These are phyloP conservation scores for Helogale parvula DNA, from an alignment of 2,113 vertebrate species.

Conservation along the genomic window DNA sequence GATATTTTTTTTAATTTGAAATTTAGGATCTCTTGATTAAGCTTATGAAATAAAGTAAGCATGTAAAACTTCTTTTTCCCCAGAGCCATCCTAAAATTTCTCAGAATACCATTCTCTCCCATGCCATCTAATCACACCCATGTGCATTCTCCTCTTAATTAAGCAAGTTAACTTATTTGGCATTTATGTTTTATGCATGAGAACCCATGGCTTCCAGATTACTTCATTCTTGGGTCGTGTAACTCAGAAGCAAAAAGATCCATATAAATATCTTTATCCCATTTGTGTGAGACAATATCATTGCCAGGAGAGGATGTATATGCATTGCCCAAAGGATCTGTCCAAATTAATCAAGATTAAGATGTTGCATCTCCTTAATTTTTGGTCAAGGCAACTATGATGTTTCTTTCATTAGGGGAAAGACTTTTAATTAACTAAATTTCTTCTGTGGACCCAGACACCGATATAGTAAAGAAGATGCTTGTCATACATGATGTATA, in stretches of 20 bases:
- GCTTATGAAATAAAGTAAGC: background rate
- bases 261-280: constrained; percentile 69
- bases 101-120: background rate
- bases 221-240: background rate
- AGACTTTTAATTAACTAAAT: background rate
- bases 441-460: background rate
- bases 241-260: constrained; percentile 51
- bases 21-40: background rate
- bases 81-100: background rate
- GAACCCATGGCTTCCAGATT: background rate
- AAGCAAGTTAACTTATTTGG: constrained; percentile 42
- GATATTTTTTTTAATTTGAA: background rate
- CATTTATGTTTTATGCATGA: constrained; percentile 43
- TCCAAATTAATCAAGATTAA: background rate
- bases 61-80: background rate
- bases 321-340: background rate
- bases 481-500: background rate
- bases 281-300: background rate
- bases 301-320: background rate
- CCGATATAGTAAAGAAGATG: background rate
- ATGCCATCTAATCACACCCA: background rate
- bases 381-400: background rate
- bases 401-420: background rate
- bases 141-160: background rate
- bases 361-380: background rate